Evolutionary conservation across 2,888 invertebrate genomes (phyloP), one percentile per base, ranked within the genome.

Genomic region (Parnassius mnemosyne): DNA sequence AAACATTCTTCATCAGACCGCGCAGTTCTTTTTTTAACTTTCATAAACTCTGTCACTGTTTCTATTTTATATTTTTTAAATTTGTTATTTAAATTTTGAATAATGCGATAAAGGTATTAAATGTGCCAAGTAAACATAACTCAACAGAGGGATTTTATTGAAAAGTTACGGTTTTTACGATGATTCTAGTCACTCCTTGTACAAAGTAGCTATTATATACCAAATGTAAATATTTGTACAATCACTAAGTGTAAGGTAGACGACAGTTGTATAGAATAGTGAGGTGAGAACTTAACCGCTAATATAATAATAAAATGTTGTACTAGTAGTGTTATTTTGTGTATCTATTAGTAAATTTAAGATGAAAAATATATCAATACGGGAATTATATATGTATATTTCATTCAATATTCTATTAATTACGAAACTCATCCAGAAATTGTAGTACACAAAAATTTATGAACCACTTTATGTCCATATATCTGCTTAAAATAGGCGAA

Each of bases 171-270:
- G 73, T 71, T 69, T 69, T 71, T 71, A 69, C 65, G 69, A 69
- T 68, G 66, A 69, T 64, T 78, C 90, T 90, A 90, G 90, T 90
- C 90, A 89, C 83, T 80, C 69, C 72, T 74, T 90, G 90, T 89
- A 89, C 89, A 90, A 87, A 90, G 79, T 87, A 87, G 79, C 59
- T 66, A 71, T 66, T 68, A 62, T 71, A 49, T 62, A 68, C 66
- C 65, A 65, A 66, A 34, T 75, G 76, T 76, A 75, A 76, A 73
- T 77, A 76, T 69, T 71, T 77, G 70, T 73, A 73, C 71, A 70
- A 67, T 72, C 55, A 54, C 66, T 72, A 73, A 75, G 70, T 71
- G 57, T 79, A 81, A 75, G 73, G 64, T 74, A 75, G 73, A 50
- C 12, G 12, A 57, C 57, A 63, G 63, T 56, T 59, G 63, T 63